These are phyloP conservation scores for Chloromyia formosa DNA, from an alignment of 2,888 invertebrate species.

Conservation along the genomic window DNA sequence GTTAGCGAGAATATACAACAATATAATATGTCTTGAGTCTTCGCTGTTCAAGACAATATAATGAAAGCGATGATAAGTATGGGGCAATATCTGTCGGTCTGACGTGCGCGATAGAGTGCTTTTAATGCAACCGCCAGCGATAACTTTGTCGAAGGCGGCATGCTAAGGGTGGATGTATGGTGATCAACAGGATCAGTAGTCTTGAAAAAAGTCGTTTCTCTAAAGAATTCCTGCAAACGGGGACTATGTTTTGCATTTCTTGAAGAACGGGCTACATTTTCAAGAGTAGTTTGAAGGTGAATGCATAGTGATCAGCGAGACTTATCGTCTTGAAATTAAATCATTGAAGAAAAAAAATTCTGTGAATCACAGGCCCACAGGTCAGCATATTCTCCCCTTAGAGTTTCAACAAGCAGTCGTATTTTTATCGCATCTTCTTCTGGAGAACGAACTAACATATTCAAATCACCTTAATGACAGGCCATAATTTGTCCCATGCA, in stretches of 20 bases:
- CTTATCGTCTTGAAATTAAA: no score
- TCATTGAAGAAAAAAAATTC: no score
- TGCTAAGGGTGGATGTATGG: background rate
- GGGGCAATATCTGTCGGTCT: constrained; percentile 27
- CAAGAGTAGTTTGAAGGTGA: background rate
- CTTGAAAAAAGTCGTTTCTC: no score
- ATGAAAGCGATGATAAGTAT: constrained; percentile 26
- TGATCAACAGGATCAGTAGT: background rate
- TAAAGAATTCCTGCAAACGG: no score
- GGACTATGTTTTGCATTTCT: background rate
- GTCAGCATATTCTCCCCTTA: background rate
- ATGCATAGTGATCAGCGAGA: background rate
- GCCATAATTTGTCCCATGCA: constrained; percentile 49
- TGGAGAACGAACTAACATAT: constrained; percentile 39
- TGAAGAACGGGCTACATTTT: background rate
- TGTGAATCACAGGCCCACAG: no score
- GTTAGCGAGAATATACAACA: no score
- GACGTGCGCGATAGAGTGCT: background rate
- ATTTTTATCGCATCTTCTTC: constrained; percentile 13
- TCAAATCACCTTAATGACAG: constrained; percentile 49
- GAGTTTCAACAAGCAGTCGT: background rate
- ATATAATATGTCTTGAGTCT: no score
- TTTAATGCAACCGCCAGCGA: constrained; percentile 26
- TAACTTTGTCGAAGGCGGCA: constrained; percentile 28
- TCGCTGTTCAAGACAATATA: background rate